Evolutionary conservation across 2,888 invertebrate species (phyloP).

Genomic region (Chrysodeixis includens): DNA sequence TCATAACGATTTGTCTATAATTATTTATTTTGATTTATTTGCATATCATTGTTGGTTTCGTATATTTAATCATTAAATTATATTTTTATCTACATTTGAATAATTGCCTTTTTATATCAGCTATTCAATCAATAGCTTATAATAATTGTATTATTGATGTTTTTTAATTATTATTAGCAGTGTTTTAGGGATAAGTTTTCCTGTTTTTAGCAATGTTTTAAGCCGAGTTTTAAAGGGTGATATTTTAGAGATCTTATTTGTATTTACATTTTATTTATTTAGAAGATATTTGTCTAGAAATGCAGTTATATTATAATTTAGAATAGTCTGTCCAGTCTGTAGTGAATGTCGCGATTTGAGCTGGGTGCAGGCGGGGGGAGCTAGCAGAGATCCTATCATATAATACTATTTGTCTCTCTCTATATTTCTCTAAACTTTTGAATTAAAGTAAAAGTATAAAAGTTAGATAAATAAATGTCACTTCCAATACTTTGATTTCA

Average conservation of each 20-base stretch:
- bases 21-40: slow-evolving; percentile 14
- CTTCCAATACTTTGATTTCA: not conserved
- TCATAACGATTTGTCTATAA: slow-evolving; percentile 19
- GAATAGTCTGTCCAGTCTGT: slow-evolving; percentile 26
- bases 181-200: not conserved
- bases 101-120: not conserved
- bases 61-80: not conserved
- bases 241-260: not conserved
- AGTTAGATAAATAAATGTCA: not conserved
- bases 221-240: not conserved
- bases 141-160: not conserved
- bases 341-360: slow-evolving; percentile 19
- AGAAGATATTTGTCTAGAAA: not conserved
- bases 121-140: not conserved
- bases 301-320: slow-evolving; percentile 20
- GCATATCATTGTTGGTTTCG: not conserved
- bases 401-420: slow-evolving; percentile 5
- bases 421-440: not conserved
- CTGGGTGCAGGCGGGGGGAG: slow-evolving; percentile 40
- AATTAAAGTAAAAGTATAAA: not conserved
- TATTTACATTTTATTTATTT: slow-evolving; percentile 9
- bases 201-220: not conserved
- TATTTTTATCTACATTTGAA: not conserved
- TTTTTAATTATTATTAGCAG: not conserved
- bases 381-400: slow-evolving; percentile 22